phyloP scores from a whole-genome alignment of 2,113 vertebrate species.

The Thermophis baileyi region DNA sequence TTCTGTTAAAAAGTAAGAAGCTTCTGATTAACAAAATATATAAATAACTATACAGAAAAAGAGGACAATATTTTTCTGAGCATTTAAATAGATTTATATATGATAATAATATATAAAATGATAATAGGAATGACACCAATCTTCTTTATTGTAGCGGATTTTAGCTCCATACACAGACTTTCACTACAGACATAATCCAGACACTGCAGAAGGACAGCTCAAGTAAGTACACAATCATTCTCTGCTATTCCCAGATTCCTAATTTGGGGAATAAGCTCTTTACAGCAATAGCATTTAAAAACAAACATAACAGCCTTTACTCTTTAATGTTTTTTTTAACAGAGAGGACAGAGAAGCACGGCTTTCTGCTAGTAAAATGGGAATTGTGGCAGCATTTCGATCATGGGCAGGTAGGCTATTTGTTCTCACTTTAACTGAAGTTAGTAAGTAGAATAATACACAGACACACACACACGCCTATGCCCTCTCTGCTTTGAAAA shows the following conservation, averaged over 20 bases:
- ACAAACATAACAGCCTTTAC: not conserved
- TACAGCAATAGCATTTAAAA: not conserved
- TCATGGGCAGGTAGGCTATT: constrained; percentile 91
- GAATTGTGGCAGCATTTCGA: constrained; percentile 94
- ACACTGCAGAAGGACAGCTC: constrained; percentile 92
- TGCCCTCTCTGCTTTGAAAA: not conserved
- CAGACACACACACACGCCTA: not conserved
- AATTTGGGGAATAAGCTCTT: not conserved
- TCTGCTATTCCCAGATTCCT: not conserved
- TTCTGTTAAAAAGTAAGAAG: not conserved
- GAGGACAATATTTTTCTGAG: not conserved
- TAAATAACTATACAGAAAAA: not conserved
- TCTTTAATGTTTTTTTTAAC: constrained; percentile 25
- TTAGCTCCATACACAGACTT: constrained; percentile 98
- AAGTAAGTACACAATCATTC: constrained; percentile 80
- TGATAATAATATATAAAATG: not conserved
- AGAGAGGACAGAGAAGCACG: constrained; percentile 96
- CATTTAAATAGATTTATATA: constrained; percentile 12
- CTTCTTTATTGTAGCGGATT: constrained; percentile 83
- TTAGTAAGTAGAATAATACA: not conserved
- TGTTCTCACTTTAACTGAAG: not conserved
- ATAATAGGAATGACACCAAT: not conserved
- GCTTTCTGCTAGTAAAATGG: constrained; percentile 95
- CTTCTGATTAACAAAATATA: not conserved
- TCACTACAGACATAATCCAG: constrained; percentile 98